Evolutionary conservation across 2,113 vertebrate genomes (phyloP).

Genomic region (Eudyptes chrysolophus): DNA sequence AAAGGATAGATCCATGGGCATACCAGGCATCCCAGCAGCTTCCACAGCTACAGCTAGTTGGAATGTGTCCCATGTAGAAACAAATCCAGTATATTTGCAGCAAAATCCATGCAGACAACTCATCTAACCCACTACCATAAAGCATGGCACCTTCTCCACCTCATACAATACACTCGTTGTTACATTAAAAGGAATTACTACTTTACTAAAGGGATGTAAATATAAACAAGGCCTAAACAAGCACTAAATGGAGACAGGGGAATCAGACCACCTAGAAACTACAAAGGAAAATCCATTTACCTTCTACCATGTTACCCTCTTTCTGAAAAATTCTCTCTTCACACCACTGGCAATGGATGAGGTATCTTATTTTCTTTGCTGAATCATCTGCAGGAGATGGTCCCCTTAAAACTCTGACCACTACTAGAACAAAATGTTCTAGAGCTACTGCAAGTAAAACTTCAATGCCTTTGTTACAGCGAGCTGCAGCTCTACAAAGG

Average conservation of each 20-base stretch:
- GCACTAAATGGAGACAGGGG: background rate
- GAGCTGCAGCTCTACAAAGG: slow-evolving; percentile 85
- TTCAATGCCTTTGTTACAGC: slow-evolving; percentile 96
- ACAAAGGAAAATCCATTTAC: slow-evolving; percentile 66
- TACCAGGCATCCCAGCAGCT: background rate
- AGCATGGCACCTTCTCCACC: background rate
- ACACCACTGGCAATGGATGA: slow-evolving; percentile 98
- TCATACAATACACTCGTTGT: background rate
- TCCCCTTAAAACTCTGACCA: slow-evolving; percentile 90
- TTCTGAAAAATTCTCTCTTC: slow-evolving; percentile 94
- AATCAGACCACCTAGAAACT: background rate
- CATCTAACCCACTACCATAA: background rate
- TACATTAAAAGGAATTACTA: background rate
- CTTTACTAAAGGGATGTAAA: background rate
- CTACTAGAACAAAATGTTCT: slow-evolving; percentile 95
- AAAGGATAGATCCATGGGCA: background rate
- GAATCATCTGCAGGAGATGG: slow-evolving; percentile 89
- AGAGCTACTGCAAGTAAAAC: slow-evolving; percentile 91
- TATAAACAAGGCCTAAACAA: background rate
- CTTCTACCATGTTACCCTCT: slow-evolving; percentile 90
- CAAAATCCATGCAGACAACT: background rate
- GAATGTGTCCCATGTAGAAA: background rate
- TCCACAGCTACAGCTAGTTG: background rate
- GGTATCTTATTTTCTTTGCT: slow-evolving; percentile 84
- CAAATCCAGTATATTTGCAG: background rate